A percentile compares a stretch with the other conserved stretches of the same genome.
Evolutionary conservation across 2,113 vertebrate genomes (phyloP).

Genomic region (Pandion haliaetus): DNA sequence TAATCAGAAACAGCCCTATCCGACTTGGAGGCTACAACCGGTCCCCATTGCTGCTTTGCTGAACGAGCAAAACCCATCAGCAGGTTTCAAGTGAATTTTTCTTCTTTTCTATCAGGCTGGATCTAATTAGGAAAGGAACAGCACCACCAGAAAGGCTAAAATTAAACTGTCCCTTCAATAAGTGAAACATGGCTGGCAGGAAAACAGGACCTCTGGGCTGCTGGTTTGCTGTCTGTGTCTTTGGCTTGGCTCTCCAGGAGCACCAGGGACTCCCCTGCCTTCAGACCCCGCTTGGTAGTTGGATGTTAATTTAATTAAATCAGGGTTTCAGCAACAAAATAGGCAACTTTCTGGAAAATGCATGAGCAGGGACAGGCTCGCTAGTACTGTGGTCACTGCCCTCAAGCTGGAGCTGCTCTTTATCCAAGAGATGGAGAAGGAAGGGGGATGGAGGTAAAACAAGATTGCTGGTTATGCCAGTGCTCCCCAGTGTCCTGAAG

Average conservation of each 20-base stretch:
- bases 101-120: background rate
- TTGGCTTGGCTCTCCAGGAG: background rate
- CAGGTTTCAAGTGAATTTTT: background rate
- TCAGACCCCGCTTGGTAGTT: background rate
- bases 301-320: background rate
- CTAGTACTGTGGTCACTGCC: accelerated
- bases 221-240: background rate
- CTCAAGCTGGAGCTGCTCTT: background rate
- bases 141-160: background rate
- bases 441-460: background rate
- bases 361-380: background rate
- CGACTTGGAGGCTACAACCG: background rate
- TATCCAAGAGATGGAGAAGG: background rate
- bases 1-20: background rate
- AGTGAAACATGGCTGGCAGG: background rate
- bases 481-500: background rate
- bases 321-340: background rate
- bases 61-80: background rate
- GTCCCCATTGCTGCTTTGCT: background rate
- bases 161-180: background rate
- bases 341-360: background rate
- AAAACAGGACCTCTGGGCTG: background rate
- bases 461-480: background rate
- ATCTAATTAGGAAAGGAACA: background rate
- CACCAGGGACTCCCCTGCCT: background rate